A percentile compares a stretch with the other conserved stretches of the same genome.
These are phyloP conservation scores for Nymphicus hollandicus DNA, from an alignment of 2,113 vertebrate species.

Conservation along the genomic window DNA sequence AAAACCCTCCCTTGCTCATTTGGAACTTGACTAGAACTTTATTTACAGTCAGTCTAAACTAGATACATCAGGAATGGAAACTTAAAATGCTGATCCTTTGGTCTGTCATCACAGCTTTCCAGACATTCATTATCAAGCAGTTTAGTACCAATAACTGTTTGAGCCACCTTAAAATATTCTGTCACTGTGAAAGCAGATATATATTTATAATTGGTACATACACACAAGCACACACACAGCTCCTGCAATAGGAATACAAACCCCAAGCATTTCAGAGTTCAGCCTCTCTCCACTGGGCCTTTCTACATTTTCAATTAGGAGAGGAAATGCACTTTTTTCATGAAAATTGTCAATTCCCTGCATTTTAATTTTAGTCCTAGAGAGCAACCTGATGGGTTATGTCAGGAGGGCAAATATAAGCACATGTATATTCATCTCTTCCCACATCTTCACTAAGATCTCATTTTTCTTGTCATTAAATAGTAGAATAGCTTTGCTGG, in stretches of 20 bases:
- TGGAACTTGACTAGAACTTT: slow-evolving; percentile 44
- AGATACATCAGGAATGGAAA: slow-evolving; percentile 32
- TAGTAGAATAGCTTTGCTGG: slow-evolving; percentile 1
- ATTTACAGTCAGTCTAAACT: slow-evolving; percentile 45
- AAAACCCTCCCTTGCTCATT: slow-evolving; percentile 50
- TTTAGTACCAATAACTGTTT: slow-evolving; percentile 29
- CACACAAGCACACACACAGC: not conserved
- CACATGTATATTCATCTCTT: slow-evolving; percentile 15
- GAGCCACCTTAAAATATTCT: slow-evolving; percentile 41
- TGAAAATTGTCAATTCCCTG: not conserved
- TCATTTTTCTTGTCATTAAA: slow-evolving; percentile 25
- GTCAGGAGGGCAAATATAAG: slow-evolving; percentile 34
- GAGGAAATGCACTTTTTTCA: not conserved
- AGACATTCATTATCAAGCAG: slow-evolving; percentile 6
- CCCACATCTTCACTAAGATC: not conserved
- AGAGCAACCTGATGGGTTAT: not conserved
- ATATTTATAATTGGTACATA: not conserved
- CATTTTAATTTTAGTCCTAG: slow-evolving; percentile 17
- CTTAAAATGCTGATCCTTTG: slow-evolving; percentile 30
- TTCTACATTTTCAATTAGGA: slow-evolving; percentile 15
- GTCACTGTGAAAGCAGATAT: not conserved
- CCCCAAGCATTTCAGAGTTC: not conserved
- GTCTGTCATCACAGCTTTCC: slow-evolving; percentile 41
- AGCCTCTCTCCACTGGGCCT: not conserved
- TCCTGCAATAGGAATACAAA: not conserved